phyloP scores from a whole-genome alignment of 2,888 invertebrate species.

The Ichneumoninae sp. region DNA sequence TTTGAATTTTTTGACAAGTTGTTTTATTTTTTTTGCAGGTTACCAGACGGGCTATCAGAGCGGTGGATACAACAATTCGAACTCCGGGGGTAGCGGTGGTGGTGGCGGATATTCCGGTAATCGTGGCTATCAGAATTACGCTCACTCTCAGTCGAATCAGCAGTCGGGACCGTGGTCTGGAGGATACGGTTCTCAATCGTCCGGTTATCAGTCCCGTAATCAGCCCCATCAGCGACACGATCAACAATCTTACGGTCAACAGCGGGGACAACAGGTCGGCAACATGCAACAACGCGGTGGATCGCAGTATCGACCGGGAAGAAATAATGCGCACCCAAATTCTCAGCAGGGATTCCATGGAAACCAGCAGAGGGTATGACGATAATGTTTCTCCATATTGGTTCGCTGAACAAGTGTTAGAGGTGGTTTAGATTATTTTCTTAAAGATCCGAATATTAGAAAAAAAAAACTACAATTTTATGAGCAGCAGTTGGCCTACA shows the following conservation, averaged over 20 bases:
- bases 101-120: conserved; percentile 63
- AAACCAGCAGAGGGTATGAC: conserved; percentile 69
- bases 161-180: conserved; percentile 73
- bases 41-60: conserved; percentile 77
- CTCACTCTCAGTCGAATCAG: conserved; percentile 58
- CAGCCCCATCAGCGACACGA: conserved; percentile 64
- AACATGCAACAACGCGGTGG: conserved; percentile 39
- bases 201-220: conserved; percentile 69
- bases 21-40: conserved; percentile 71
- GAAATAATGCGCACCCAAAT: conserved; percentile 70
- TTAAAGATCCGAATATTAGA: too few species aligned
- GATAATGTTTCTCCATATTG: too few species aligned
- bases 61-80: conserved; percentile 67
- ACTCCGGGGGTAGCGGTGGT: conserved; percentile 60
- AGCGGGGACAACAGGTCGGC: conserved; percentile 28
- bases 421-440: too few species aligned
- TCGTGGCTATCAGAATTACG: conserved; percentile 69
- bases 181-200: conserved; percentile 69
- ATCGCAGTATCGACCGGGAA: conserved; percentile 51
- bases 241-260: conserved; percentile 63
- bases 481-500: too few species aligned
- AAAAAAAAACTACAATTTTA: too few species aligned
- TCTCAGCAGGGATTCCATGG: conserved; percentile 71
- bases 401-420: too few species aligned
- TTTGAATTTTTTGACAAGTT: too few species aligned